Conservation (phyloP, 37 sponge, comb jelly and placozoan genomes). For the Aplysina aerophoba region DNA sequence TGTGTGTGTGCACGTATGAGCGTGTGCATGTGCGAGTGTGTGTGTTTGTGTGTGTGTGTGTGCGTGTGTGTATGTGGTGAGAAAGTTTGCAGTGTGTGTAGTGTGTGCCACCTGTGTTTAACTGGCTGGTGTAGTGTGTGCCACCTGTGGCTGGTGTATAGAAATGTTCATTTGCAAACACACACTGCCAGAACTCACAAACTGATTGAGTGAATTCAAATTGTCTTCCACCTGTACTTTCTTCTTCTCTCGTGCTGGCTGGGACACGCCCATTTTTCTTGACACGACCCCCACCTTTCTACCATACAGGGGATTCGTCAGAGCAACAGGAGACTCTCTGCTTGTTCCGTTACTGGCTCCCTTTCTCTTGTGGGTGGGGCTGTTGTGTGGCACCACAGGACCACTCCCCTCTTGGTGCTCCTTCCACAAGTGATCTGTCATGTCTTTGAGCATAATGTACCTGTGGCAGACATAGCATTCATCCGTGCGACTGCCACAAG, state of each 20-base stretch:
- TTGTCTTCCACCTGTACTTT: too few species aligned
- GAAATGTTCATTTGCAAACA: too few species aligned
- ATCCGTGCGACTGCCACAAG: constrained; percentile 81
- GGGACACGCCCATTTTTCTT: neutral
- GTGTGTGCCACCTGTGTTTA: constrained; percentile 8
- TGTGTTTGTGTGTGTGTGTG: constrained; percentile 31
- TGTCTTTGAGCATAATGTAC: constrained; percentile 68
- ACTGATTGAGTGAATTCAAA: too few species aligned
- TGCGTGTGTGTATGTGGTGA: neutral
- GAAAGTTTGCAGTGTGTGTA: neutral
- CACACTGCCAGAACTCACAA: too few species aligned
- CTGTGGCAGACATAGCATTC: constrained; percentile 59
- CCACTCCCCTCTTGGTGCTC: constrained; percentile 3
- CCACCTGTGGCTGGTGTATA: too few species aligned
- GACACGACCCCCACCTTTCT: neutral
- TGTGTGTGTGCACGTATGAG: constrained; percentile 14
- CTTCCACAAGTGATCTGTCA: constrained; percentile 58
- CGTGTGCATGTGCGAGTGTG: constrained; percentile 11
- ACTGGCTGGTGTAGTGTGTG: constrained; percentile 22
- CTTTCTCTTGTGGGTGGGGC: neutral
- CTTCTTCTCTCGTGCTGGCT: too few species aligned
- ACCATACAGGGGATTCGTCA: neutral
- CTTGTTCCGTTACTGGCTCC: neutral
- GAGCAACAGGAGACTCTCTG: neutral
- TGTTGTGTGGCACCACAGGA: neutral